Base-by-base conservation (phyloP, 1,140 invertebrate genomes). In the Theocolax elegans region DNA sequence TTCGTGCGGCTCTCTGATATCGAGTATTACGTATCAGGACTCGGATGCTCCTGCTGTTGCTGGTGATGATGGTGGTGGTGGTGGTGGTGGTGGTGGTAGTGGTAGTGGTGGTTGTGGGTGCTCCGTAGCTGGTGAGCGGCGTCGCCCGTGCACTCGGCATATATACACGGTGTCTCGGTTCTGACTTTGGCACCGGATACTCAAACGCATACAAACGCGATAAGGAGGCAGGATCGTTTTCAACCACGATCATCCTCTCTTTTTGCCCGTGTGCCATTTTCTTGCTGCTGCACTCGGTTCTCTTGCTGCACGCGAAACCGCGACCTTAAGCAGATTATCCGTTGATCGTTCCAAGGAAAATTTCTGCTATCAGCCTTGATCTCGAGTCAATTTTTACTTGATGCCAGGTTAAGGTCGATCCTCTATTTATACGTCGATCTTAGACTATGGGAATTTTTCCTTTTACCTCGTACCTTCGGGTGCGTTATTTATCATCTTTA, bases 1-100 rank as follows among this genome's bases (percentile, higher is more conserved):
- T 67, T 19, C 23, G 48, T 44, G 64, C 65, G 63, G 62, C 67
- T 75, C 63, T 72, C 53, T 58, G 72, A 75, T 75, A 75, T 73
- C 72, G 59, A 70, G 60, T 72, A 74, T 74, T 75, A 74, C 64
- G 65, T 75, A 75, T 75, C 72, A 71, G 54, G 66, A 65, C 38
- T 46, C 56, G 67, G 25, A 13, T 25, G 42, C n/a, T n/a, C 31
- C 0, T 27, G 13, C 19, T 9, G 35, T 25, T 17, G 31, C n/a
- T n/a, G n/a, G n/a, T n/a, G n/a, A n/a, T n/a, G n/a, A n/a, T n/a
- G n/a, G n/a, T n/a, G n/a, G n/a, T n/a, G n/a, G n/a, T n/a, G n/a
- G n/a, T n/a, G n/a, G n/a, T n/a, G n/a, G n/a, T n/a, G n/a, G n/a
- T n/a, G n/a, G n/a, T n/a, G n/a, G n/a, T n/a, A n/a, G n/a, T n/a